Base-by-base conservation (phyloP, 2,888 invertebrate species). In the Philopedon plagiatum region DNA sequence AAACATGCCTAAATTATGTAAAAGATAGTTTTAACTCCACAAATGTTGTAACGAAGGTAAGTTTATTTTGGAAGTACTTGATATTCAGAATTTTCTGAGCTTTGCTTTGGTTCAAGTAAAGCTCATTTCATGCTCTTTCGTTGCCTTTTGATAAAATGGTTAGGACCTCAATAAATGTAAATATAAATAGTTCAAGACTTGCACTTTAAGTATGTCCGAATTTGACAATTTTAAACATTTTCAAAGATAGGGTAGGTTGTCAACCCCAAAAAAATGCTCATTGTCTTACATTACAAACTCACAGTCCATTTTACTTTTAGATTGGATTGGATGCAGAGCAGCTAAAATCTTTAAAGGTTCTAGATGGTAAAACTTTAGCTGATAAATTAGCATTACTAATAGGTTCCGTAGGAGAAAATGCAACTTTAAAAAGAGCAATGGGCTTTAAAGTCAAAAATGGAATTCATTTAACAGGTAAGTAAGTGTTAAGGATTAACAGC, bases 401-500 rank as follows among this genome's bases (percentile, higher is more conserved):
- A 79, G 97, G 97, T 2, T 90, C 89, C 63, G 89, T 98, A 4
- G 97, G 98, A 0, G 98, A 98, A 86, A 98, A 98, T 86, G 94
- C 98, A 44, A 86, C 89, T 1, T 85, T 96, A 5, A 89, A 92
- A 62, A 89, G 97, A 72, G 97, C 95, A 0, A 87, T 94, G 39
- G 93, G 93, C 82, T 89, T 94, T 84, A 92, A 90, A 83, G 89
- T 90, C 0, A 37, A 51, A 13, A 49, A 71, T 21, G 67, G 68
- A 21, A 63, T 68, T 63, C 57, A 72, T 58, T 34, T 72, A 39
- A 26, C 63, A 15, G 72, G 72, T 72, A 63, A 44, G 11, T 32
- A 15, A 34, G 3, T 60, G 13, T n/a, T 32, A n/a, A 2, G 13
- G n/a, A n/a, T n/a, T n/a, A n/a, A n/a, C n/a, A n/a, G n/a, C n/a